A percentile compares a stretch with the other conserved stretches of the same genome.
Conservation (phyloP, 2,888 invertebrate genomes). For the Kuschelorhynchus macadamiae region DNA sequence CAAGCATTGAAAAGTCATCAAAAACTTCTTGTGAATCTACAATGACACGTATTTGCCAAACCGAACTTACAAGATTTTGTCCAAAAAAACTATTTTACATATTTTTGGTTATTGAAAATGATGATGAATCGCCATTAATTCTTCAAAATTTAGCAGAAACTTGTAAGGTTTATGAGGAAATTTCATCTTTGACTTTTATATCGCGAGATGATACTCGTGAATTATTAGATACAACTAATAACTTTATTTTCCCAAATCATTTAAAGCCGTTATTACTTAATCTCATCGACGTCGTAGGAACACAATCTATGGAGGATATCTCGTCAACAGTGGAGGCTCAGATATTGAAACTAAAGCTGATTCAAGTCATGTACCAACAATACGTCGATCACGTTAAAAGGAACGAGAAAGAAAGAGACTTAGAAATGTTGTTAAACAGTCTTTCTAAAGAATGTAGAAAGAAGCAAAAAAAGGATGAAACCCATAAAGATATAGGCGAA, state of each 20-base stretch:
- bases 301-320: not conserved
- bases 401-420: constrained; percentile 50
- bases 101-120: constrained; percentile 47
- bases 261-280: constrained; percentile 27
- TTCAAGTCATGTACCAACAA: constrained; percentile 57
- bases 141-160: constrained; percentile 48
- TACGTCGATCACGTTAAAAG: constrained; percentile 52
- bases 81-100: constrained; percentile 55
- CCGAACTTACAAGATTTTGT: constrained; percentile 52
- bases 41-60: constrained; percentile 18
- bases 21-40: constrained; percentile 22
- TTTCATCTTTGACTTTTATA: constrained; percentile 56
- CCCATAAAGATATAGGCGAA: not conserved
- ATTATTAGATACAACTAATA: constrained; percentile 34
- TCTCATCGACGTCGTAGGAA: constrained; percentile 21
- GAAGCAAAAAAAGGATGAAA: constrained; percentile 43
- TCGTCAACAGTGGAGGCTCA: constrained; percentile 45
- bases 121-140: constrained; percentile 39
- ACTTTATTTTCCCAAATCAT: constrained; percentile 42
- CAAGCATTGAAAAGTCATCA: constrained; percentile 5
- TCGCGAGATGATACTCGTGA: constrained; percentile 54
- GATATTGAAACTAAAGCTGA: constrained; percentile 57
- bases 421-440: constrained; percentile 51
- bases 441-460: constrained; percentile 52
- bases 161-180: constrained; percentile 53